phyloP scores from a whole-genome alignment of 1,140 invertebrate species.

The Cotesia vestalis region DNA sequence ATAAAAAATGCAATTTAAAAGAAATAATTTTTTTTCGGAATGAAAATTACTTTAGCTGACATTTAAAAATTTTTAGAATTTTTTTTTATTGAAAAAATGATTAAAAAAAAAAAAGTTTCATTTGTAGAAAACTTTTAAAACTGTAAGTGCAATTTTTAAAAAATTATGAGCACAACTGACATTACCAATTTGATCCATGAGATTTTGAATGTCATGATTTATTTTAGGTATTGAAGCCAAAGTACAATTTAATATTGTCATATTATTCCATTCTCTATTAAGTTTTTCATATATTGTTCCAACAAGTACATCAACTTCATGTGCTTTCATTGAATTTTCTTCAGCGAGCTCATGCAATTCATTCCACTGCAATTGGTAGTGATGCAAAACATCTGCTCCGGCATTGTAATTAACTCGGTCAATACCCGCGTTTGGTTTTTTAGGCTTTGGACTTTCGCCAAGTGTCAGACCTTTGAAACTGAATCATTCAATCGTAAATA shows the following conservation, averaged over 20 bases:
- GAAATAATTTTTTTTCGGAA: too few relatives aligned
- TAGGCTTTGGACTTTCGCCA: slow-evolving; percentile 52
- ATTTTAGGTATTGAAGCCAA: slow-evolving; percentile 70
- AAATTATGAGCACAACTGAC: neutral
- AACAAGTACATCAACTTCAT: slow-evolving; percentile 70
- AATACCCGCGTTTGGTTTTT: slow-evolving; percentile 44
- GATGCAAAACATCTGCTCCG: slow-evolving; percentile 69
- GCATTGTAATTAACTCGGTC: slow-evolving; percentile 68
- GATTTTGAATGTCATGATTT: slow-evolving; percentile 67
- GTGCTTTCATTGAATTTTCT: slow-evolving; percentile 70
- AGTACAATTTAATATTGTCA: slow-evolving; percentile 66
- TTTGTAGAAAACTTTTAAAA: too few relatives aligned
- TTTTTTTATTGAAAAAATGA: too few relatives aligned
- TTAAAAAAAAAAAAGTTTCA: too few relatives aligned
- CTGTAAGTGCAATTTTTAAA: too few relatives aligned
- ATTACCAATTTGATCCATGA: slow-evolving; percentile 71
- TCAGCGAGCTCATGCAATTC: slow-evolving; percentile 72
- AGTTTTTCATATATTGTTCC: slow-evolving; percentile 67
- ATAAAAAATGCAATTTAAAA: too few relatives aligned
- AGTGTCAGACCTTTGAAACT: slow-evolving; percentile 59
- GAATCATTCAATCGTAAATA: slow-evolving; percentile 38
- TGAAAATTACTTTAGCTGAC: too few relatives aligned
- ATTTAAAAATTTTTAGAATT: too few relatives aligned
- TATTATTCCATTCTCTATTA: slow-evolving; percentile 66
- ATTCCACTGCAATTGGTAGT: slow-evolving; percentile 74